Evolutionary conservation across 2,888 invertebrate species (phyloP), one percentile per base, ranked within the genome.

Genomic region (Cinara cedri): DNA sequence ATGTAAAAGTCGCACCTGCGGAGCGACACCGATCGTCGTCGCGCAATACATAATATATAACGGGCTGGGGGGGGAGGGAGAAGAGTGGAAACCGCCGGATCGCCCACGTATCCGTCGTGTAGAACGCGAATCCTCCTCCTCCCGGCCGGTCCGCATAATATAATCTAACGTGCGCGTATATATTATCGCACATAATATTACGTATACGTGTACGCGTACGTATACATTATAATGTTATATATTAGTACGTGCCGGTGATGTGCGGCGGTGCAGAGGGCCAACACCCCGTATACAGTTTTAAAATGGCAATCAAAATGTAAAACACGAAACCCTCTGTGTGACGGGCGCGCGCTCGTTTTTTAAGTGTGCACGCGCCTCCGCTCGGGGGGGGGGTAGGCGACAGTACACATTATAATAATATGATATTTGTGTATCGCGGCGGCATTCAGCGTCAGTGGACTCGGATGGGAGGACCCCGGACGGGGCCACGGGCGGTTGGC

Each of bases 261-360:
- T 34, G 34, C 6, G 3, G 34, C 6, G 3, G 34, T 63, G 13
- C 46, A 14, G 3, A 3, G 34, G 51, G n/a, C n/a, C n/a, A n/a
- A n/a, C n/a, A n/a, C n/a, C n/a, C n/a, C 55, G 57, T 26, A n/a
- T 14, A 24, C 24, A 44, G 75, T 68, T 76, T 68, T 68, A 76
- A 76, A 68, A 76, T 76, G 19, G 57, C 68, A 76, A 76, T 76
- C 68, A 76, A 76, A 76, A 76, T 76, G 76, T 60, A 76, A 76
- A 76, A 76, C 76, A 60, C 13, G 68, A 68, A 55, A 14, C 21
- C 34, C 74, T n/a, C n/a, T n/a, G n/a, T n/a, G n/a, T n/a, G 46
- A 13, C 21, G 13, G 4, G 8, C 16, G 51, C 44, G 51, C 21
- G 21, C 42, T 54, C 54, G 49, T 24, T 49, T n/a, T 66, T 21